phyloP scores from a whole-genome alignment of 2,113 vertebrate species.

The Gnathonemus echidnorhynchus region DNA sequence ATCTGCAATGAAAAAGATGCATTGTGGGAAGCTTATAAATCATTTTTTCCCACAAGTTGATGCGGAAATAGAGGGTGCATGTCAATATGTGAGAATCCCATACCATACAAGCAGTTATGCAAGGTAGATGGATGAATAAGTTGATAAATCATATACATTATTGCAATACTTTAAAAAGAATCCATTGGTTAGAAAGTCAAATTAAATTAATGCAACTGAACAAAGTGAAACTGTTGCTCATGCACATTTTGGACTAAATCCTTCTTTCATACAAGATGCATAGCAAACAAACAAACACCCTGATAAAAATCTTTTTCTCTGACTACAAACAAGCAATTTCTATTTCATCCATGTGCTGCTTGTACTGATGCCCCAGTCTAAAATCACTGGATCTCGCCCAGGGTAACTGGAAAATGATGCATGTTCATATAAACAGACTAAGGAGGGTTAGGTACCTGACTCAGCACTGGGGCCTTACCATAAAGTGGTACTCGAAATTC shows the following conservation, averaged over 20 bases:
- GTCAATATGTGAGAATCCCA: background rate
- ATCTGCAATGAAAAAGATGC: background rate
- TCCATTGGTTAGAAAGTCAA: background rate
- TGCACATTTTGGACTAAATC: background rate
- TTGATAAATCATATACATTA: background rate
- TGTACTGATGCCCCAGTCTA: background rate
- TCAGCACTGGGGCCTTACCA: background rate
- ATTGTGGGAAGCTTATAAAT: background rate
- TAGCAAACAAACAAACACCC: background rate
- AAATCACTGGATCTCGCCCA: background rate
- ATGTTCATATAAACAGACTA: background rate
- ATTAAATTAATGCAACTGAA: background rate
- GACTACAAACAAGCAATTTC: background rate
- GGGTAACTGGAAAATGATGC: background rate
- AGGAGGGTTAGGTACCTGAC: background rate
- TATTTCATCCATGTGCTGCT: background rate
- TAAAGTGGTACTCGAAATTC: background rate
- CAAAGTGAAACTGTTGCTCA: background rate
- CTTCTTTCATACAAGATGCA: background rate
- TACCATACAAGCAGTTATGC: background rate
- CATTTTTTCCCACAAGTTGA: background rate
- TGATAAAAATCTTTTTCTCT: background rate
- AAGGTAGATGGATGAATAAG: background rate
- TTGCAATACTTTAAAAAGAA: background rate
- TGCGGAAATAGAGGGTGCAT: background rate